Evolutionary conservation across 2,888 invertebrate genomes (phyloP), one percentile per base, ranked within the genome.

Genomic region (Eilema caniola): DNA sequence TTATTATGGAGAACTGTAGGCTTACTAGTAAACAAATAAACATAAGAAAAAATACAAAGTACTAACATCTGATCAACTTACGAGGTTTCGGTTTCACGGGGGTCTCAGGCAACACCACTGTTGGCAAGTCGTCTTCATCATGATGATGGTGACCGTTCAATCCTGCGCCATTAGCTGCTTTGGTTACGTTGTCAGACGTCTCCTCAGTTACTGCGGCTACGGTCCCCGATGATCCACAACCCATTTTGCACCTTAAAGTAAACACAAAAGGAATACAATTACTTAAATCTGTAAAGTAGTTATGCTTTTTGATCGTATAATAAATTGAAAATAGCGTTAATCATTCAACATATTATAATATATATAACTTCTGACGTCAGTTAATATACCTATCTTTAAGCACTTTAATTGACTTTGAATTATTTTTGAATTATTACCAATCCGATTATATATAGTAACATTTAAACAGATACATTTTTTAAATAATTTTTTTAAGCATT

Each of bases 221-320:
- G 76, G 90, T 89, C 28, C 89, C 90, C 0, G 96, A 95, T 0
- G 95, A 91, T 8, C 95, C 95, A 73, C 96, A 96, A 71, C 96
- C 96, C 96, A 96, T 96, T 77, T 69, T 72, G 31, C n/a, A 60
- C 60, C 62, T 67, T 53, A 60, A 65, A 41, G 25, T 11, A 10
- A 62, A 23, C 4, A 24, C 28, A 56, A 56, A 53, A 53, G 2
- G 8, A n/a, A 53, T 53, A n/a, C 1, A 53, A 53, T 53, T n/a
- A n/a, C n/a, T 10, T 10, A 53, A 10, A 20, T 47, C 20, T 0
- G 47, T 20, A 20, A 3, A 20, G 41, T 41, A 41, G 16, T 41
- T 16, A 16, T 2, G 16, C 47, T 47, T 47, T 47, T 47, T 47
- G 16, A 47, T 20, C 5, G 47, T 20, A 20, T 47, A 47, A 47